Conservation (phyloP, 2,113 vertebrate genomes). For the Cromileptes altivelis region DNA sequence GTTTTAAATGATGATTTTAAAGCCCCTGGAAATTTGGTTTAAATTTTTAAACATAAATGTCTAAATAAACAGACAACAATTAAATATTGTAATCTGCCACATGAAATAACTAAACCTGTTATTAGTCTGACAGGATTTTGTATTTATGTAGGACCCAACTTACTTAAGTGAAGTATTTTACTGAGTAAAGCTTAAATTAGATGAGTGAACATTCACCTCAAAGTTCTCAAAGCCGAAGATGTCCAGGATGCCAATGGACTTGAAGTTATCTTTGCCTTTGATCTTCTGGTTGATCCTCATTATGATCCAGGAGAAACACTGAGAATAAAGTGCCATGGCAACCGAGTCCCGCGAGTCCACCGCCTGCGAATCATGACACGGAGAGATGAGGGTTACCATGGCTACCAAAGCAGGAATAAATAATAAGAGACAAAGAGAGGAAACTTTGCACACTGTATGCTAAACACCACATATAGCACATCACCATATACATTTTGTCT, state of each 20-base stretch:
- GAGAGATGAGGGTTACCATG: slow-evolving; percentile 20
- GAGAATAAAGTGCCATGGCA: slow-evolving; percentile 94
- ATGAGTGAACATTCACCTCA: slow-evolving; percentile 82
- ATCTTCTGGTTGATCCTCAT: slow-evolving; percentile 93
- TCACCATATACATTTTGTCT: slow-evolving; percentile 4
- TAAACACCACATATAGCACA: slow-evolving; percentile 17
- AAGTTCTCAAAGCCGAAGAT: slow-evolving; percentile 97
- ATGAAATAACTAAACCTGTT: background rate
- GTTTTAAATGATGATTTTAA: no score
- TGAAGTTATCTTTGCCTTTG: slow-evolving; percentile 94
- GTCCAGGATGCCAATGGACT: slow-evolving; percentile 95
- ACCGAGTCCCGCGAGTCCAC: slow-evolving; percentile 93
- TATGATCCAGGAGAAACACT: slow-evolving; percentile 96
- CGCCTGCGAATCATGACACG: slow-evolving; percentile 82
- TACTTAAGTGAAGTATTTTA: no score
- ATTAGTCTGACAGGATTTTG: background rate
- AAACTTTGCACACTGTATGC: slow-evolving; percentile 14
- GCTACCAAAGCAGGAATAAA: slow-evolving; percentile 24
- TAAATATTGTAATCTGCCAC: background rate
- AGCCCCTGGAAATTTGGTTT: no score
- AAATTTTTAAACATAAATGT: no score
- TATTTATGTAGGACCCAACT: background rate
- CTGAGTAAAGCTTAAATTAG: background rate
- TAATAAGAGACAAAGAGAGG: background rate
- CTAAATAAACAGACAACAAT: no score